Evolutionary conservation across 2,888 invertebrate genomes (phyloP).

Genomic region (Amblyjoppa fuscipennis): DNA sequence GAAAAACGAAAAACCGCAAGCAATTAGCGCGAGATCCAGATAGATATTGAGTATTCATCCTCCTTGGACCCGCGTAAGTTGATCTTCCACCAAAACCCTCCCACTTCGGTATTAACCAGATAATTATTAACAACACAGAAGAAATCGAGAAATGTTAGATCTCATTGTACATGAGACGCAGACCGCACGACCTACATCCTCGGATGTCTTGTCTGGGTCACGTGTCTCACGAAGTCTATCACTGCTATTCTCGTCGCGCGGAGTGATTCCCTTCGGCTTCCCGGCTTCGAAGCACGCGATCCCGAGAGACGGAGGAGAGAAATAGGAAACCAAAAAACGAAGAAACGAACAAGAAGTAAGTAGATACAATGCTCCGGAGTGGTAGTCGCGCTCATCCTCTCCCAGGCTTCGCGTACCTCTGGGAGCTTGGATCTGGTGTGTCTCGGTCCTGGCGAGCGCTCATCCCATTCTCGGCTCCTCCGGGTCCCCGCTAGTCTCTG

Average conservation of each 20-base stretch:
- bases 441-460: constrained; percentile 33
- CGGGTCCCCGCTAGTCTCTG: constrained; percentile 18
- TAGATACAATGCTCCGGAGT: constrained; percentile 13
- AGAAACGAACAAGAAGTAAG: constrained; percentile 5
- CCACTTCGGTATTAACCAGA: background rate
- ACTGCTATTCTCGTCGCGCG: constrained; percentile 17
- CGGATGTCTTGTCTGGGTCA: constrained; percentile 9
- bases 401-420: constrained; percentile 21
- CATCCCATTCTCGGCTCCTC: constrained; percentile 31
- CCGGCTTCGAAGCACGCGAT: background rate
- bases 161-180: background rate
- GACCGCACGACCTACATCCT: constrained; percentile 19
- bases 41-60: background rate
- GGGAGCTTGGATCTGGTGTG: constrained; percentile 35
- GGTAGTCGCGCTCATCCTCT: constrained; percentile 31
- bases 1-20: background rate
- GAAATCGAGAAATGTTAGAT: background rate
- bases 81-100: background rate
- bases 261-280: constrained; percentile 35
- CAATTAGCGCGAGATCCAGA: background rate
- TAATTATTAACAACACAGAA: background rate
- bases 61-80: background rate
- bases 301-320: constrained; percentile 4
- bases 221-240: constrained; percentile 6
- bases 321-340: background rate